Percentiles rank a stretch among this genome's conserved stretches.
Conservation (phyloP, 2,797 vertebrate species). For the Cetoscarus ocellatus region DNA sequence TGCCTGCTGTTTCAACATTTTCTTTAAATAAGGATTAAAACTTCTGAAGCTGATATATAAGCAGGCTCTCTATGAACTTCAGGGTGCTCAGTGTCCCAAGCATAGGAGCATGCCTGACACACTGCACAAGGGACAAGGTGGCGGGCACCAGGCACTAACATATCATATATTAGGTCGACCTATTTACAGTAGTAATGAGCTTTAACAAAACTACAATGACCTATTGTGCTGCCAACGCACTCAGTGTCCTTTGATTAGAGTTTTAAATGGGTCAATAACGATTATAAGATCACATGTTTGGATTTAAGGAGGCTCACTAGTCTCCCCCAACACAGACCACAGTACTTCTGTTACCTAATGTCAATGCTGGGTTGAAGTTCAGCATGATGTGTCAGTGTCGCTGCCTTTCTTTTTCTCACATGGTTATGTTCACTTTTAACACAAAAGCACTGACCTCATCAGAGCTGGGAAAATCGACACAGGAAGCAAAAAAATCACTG, state of each 20-base stretch:
- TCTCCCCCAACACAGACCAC: slow-evolving; percentile 24
- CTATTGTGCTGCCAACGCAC: slow-evolving; percentile 67
- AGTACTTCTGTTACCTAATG: slow-evolving; percentile 31
- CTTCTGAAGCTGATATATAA: slow-evolving; percentile 23
- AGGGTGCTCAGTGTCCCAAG: slow-evolving; percentile 11
- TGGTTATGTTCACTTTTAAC: not conserved
- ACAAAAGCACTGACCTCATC: not conserved
- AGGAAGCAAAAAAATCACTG: not conserved
- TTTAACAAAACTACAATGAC: slow-evolving; percentile 69
- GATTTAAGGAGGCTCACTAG: slow-evolving; percentile 66
- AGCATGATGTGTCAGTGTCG: slow-evolving; percentile 13
- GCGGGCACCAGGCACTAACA: slow-evolving; percentile 70
- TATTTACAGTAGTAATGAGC: slow-evolving; percentile 76
- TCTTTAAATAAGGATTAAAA: slow-evolving; percentile 58
- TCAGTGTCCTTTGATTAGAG: slow-evolving; percentile 65
- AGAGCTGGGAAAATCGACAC: not conserved
- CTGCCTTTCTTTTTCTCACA: not conserved
- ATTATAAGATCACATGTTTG: slow-evolving; percentile 78
- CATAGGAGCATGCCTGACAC: slow-evolving; percentile 25
- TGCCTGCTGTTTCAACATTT: slow-evolving; percentile 41
- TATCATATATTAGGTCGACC: slow-evolving; percentile 70
- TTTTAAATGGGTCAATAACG: slow-evolving; percentile 71
- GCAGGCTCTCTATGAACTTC: slow-evolving; percentile 28
- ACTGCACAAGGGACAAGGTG: slow-evolving; percentile 33
- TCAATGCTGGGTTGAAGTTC: slow-evolving; percentile 26